Percentiles rank a stretch among this genome's conserved stretches.
Evolutionary conservation across 2,797 vertebrate species (phyloP).

Genomic region (Clarias pachynema): DNA sequence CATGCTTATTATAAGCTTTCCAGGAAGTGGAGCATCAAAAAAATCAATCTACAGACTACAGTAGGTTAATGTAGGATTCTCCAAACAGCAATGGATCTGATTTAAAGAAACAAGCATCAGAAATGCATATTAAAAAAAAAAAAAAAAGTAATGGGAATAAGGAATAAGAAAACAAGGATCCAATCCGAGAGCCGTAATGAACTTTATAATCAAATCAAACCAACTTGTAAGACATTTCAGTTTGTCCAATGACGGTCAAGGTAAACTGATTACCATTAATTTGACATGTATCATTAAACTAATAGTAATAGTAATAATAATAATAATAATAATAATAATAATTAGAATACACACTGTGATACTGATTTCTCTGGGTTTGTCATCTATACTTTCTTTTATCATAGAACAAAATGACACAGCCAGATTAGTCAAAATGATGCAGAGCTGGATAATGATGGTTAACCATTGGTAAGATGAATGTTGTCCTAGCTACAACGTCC

Average conservation of each 20-base stretch:
- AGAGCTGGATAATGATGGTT: not conserved
- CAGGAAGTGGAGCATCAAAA: not conserved
- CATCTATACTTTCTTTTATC: not conserved
- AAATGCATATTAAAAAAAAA: not conserved
- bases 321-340: not conserved
- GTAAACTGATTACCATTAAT: not conserved
- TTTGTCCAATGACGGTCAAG: not conserved
- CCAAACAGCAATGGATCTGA: not conserved
- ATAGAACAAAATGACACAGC: not conserved
- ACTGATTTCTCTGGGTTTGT: not conserved
- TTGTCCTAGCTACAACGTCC: conserved; percentile 8
- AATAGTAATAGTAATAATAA: not conserved
- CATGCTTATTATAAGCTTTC: not conserved
- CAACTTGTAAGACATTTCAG: not conserved
- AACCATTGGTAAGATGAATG: not conserved
- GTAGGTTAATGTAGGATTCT: not conserved
- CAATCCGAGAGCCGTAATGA: not conserved
- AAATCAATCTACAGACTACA: not conserved
- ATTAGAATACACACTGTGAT: not conserved
- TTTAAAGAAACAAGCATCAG: not conserved
- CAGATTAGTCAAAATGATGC: not conserved
- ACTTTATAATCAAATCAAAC: not conserved
- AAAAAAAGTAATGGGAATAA: not conserved
- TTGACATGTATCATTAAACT: not conserved
- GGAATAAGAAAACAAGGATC: not conserved